Conservation (phyloP, 2,888 invertebrate genomes). For the Gymnoscelis rufifasciata region DNA sequence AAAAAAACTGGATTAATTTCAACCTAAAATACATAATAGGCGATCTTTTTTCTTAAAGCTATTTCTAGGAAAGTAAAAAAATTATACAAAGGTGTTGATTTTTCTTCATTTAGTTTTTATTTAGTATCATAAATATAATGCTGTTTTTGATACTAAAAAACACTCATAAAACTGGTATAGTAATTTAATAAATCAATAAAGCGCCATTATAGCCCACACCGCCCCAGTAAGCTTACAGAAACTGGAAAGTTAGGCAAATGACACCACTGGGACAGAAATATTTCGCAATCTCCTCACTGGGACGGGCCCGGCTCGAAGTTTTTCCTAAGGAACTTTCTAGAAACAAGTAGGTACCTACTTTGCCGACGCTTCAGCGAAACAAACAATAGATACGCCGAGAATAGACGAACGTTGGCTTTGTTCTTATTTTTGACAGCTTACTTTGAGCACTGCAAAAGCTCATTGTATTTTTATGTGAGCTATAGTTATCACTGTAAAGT, state of each 20-base stretch:
- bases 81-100: too few species aligned
- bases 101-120: too few species aligned
- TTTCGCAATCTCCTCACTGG: conserved; percentile 64
- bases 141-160: too few species aligned
- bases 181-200: too few species aligned
- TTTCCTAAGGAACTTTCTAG: conserved; percentile 53
- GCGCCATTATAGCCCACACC: too few species aligned
- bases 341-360: conserved; percentile 41
- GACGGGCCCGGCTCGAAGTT: conserved; percentile 59
- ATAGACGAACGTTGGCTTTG: conserved; percentile 53
- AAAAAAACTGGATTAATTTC: too few species aligned
- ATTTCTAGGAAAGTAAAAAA: too few species aligned
- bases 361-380: conserved; percentile 37
- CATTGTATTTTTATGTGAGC: conserved; percentile 22
- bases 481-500: too few species aligned
- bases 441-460: conserved; percentile 33
- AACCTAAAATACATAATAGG: too few species aligned
- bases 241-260: conserved; percentile 70
- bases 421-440: conserved; percentile 40
- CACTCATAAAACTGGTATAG: too few species aligned
- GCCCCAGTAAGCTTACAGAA: conserved; percentile 49
- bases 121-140: too few species aligned
- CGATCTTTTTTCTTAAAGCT: too few species aligned
- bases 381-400: conserved; percentile 53
- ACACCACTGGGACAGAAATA: conserved; percentile 67